phyloP scores from a whole-genome alignment of 1,140 invertebrate species.

The Brachionus asplanchnoidis region DNA sequence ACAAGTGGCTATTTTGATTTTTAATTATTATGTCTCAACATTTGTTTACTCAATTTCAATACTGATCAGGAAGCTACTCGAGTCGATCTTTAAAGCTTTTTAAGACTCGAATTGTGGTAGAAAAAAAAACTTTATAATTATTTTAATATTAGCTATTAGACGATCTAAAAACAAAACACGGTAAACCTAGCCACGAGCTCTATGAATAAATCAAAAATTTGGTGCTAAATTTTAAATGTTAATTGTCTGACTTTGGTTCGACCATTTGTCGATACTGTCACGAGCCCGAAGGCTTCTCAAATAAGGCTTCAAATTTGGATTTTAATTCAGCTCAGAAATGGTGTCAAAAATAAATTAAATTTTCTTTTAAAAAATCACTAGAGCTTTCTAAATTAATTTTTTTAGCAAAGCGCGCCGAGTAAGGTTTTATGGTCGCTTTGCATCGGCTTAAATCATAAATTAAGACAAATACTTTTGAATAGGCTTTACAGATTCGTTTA shows the following conservation, averaged over 20 bases:
- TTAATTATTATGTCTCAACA: not conserved
- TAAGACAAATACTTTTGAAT: not conserved
- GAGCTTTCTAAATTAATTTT: not conserved
- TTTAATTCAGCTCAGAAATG: not conserved
- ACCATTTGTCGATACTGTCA: not conserved
- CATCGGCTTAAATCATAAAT: not conserved
- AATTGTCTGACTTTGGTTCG: not conserved
- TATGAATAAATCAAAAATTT: not conserved
- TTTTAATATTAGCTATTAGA: not conserved
- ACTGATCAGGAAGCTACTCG: not conserved
- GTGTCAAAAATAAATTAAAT: conserved; percentile 1
- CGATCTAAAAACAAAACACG: not conserved
- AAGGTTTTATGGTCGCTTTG: not conserved
- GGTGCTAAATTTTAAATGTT: not conserved
- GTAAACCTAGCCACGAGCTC: not conserved
- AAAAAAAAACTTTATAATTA: not conserved
- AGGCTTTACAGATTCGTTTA: not conserved
- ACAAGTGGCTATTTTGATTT: not conserved
- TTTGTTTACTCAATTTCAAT: not conserved
- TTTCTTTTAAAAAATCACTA: not conserved
- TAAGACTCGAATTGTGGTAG: not conserved
- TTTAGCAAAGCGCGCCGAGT: not conserved
- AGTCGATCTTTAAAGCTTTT: not conserved
- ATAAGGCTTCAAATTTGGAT: not conserved
- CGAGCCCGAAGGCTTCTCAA: not conserved